phyloP scores from a whole-genome alignment of 2,888 invertebrate species.

The Eubasilissa splendida region DNA sequence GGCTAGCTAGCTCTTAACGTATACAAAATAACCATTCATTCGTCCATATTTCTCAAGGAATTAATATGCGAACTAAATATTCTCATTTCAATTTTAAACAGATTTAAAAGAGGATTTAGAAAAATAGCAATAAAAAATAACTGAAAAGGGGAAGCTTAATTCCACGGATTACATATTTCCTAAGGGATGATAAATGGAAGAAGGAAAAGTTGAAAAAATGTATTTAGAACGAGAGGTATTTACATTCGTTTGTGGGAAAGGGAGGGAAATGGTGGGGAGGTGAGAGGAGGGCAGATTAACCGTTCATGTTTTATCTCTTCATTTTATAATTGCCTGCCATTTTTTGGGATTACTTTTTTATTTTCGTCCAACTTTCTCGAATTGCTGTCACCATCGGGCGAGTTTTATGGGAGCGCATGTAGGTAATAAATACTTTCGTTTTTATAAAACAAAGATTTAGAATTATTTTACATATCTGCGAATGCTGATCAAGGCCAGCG shows the following conservation, averaged over 20 bases:
- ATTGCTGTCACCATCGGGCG: slow-evolving; percentile 37
- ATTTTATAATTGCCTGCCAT: slow-evolving; percentile 59
- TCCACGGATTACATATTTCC: slow-evolving; percentile 57
- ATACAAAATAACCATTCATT: not conserved
- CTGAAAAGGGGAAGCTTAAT: slow-evolving; percentile 51
- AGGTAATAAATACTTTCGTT: not conserved
- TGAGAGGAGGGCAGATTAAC: slow-evolving; percentile 53
- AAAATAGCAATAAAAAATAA: slow-evolving; percentile 47
- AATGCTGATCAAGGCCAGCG: too few relatives aligned
- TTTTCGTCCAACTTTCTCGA: slow-evolving; percentile 34
- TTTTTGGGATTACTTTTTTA: slow-evolving; percentile 57
- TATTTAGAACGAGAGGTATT: slow-evolving; percentile 56
- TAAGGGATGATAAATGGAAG: slow-evolving; percentile 58
- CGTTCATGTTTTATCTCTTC: slow-evolving; percentile 59
- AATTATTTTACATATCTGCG: too few relatives aligned
- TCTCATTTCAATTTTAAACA: slow-evolving; percentile 43
- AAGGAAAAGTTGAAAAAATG: slow-evolving; percentile 55
- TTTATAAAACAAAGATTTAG: too few relatives aligned
- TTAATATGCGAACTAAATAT: slow-evolving; percentile 28
- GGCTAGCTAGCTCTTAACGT: too few relatives aligned
- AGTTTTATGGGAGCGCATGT: slow-evolving; percentile 7
- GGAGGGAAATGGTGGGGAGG: slow-evolving; percentile 27
- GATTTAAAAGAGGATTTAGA: slow-evolving; percentile 39
- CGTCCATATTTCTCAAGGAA: slow-evolving; percentile 15
- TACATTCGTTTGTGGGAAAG: slow-evolving; percentile 48